phyloP scores from a whole-genome alignment of 35 echinoderm and acorn worm genomes.

The Amphiura filiformis region DNA sequence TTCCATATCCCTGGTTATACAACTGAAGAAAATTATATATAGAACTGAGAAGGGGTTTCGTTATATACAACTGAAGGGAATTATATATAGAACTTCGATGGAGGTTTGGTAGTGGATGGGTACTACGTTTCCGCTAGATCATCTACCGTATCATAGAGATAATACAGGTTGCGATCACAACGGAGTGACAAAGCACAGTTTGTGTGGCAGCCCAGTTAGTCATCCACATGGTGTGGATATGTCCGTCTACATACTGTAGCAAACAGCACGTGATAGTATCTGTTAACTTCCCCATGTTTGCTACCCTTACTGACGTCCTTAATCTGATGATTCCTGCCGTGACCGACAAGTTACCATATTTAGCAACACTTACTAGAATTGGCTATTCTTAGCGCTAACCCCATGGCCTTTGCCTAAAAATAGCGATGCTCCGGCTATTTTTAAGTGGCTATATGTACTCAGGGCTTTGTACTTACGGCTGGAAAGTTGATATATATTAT shows the following conservation, averaged over 20 bases:
- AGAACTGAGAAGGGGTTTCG: no score
- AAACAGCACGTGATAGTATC: slow-evolving; percentile 3
- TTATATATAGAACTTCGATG: no score
- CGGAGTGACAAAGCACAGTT: slow-evolving; percentile 2
- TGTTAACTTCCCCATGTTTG: slow-evolving; percentile 1
- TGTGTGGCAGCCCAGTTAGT: neutral
- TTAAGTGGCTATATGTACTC: neutral
- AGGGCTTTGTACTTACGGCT: slow-evolving; percentile 10
- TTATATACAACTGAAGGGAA: no score
- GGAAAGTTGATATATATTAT: neutral
- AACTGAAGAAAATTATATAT: no score
- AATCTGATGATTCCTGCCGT: neutral
- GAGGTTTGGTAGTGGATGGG: no score
- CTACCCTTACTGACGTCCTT: neutral
- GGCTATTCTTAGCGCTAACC: slow-evolving; percentile 1
- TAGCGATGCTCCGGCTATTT: neutral
- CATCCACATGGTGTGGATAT: neutral
- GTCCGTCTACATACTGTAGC: neutral
- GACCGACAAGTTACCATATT: neutral
- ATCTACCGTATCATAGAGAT: neutral
- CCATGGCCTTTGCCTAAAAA: neutral
- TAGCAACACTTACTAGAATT: neutral
- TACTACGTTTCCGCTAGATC: neutral
- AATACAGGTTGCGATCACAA: neutral
- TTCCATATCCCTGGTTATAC: no score